Evolutionary conservation across 2,113 vertebrate species (phyloP).

Genomic region (Halichoerus grypus): DNA sequence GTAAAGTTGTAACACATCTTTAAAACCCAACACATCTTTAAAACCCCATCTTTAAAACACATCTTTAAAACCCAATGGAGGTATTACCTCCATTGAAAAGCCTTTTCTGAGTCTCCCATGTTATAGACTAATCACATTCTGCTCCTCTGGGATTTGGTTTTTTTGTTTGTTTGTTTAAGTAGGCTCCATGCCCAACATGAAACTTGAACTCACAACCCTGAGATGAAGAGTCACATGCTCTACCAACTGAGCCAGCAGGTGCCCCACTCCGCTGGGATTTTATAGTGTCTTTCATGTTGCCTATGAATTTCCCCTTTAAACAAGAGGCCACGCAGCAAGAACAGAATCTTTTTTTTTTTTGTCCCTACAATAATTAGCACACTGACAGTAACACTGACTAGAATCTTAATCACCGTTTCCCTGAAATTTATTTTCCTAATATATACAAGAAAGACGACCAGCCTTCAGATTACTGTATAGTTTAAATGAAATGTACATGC

Average conservation of each 20-base stretch:
- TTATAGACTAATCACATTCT: neutral
- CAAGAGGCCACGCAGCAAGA: neutral
- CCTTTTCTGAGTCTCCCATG: neutral
- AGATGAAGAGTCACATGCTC: neutral
- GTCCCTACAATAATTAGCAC: neutral
- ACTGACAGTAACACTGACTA: neutral
- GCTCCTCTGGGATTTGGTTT: neutral
- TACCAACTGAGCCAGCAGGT: neutral
- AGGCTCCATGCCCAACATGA: neutral
- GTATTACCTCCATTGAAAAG: neutral
- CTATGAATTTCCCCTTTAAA: neutral
- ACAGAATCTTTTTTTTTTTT: neutral
- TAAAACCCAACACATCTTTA: neutral
- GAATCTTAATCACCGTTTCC: neutral
- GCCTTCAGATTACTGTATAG: neutral
- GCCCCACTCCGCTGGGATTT: neutral
- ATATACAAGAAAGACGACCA: neutral
- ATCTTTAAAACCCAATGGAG: neutral
- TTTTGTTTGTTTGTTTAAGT: neutral
- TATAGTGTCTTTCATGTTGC: neutral
- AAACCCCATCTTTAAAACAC: neutral
- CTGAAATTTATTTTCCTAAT: constrained; percentile 2
- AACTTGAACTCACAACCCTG: neutral
- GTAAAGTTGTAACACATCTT: neutral
- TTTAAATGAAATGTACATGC: neutral